Evolutionary conservation across 2,113 vertebrate species (phyloP).

Genomic region (Anser cygnoides): DNA sequence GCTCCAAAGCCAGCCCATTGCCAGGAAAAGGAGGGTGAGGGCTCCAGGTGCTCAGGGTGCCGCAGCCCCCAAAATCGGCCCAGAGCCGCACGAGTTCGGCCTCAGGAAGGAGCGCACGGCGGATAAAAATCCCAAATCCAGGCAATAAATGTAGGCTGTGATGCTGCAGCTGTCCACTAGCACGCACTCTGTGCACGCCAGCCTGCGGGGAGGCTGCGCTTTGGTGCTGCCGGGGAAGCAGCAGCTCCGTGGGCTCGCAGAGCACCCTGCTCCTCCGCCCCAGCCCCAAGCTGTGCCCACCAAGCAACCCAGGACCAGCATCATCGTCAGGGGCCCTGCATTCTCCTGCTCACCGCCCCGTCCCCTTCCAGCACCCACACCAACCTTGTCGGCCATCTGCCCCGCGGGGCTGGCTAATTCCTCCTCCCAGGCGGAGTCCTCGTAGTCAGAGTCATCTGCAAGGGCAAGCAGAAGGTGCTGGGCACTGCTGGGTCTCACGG

Average conservation of each 20-base stretch:
- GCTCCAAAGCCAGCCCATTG: too few relatives aligned
- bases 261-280: too few relatives aligned
- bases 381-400: slow-evolving; percentile 21
- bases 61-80: neutral
- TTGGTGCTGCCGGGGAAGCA: too few relatives aligned
- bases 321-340: neutral
- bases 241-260: too few relatives aligned
- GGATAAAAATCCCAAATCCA: neutral
- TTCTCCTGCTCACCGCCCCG: neutral
- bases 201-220: too few relatives aligned
- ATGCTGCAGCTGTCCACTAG: neutral
- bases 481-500: neutral
- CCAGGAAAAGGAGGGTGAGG: neutral
- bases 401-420: neutral
- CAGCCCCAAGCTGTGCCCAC: neutral
- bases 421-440: neutral
- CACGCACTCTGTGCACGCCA: too few relatives aligned
- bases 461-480: neutral
- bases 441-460: slow-evolving; percentile 52
- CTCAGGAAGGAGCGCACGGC: fast-evolving
- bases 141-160: too few relatives aligned
- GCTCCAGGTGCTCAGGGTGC: neutral
- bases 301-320: neutral
- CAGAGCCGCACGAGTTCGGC: neutral
- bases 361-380: neutral